Evolutionary conservation across 1,140 invertebrate species (phyloP).

Genomic region (Magallana ariakensis): DNA sequence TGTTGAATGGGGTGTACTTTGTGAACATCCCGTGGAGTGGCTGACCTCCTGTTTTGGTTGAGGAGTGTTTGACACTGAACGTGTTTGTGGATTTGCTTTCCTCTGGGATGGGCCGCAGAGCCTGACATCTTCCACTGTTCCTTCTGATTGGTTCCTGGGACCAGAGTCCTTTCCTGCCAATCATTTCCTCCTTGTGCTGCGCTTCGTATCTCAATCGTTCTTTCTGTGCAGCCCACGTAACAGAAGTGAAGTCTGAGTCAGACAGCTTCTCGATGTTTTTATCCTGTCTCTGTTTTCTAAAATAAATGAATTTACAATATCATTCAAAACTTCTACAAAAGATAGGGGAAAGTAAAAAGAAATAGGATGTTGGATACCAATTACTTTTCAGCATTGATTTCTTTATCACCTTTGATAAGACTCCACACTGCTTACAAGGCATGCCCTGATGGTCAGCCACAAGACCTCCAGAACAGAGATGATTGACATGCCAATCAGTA

Average conservation of each 20-base stretch:
- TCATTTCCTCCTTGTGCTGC: conserved; percentile 26
- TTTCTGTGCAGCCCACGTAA: conserved; percentile 52
- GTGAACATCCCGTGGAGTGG: not conserved
- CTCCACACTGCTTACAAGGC: not conserved
- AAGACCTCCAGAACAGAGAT: conserved; percentile 42
- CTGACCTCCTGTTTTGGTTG: not conserved
- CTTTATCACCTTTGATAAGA: not conserved
- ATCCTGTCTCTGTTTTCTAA: not conserved
- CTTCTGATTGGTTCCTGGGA: conserved; percentile 41
- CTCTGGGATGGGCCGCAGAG: conserved; percentile 44
- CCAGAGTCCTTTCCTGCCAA: conserved; percentile 28
- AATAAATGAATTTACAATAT: not conserved
- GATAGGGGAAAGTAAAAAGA: no score
- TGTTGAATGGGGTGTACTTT: conserved; percentile 7
- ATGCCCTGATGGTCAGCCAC: conserved; percentile 35
- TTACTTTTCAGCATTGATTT: no score
- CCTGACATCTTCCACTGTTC: conserved; percentile 42
- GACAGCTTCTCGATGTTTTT: conserved; percentile 41
- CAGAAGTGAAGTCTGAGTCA: conserved; percentile 50
- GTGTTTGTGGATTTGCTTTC: conserved; percentile 13
- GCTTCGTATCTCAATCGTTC: conserved; percentile 33
- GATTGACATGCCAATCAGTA: conserved; percentile 47
- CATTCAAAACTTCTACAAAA: not conserved
- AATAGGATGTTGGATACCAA: no score
- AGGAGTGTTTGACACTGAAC: conserved; percentile 4